Base-by-base conservation (phyloP, 2,113 vertebrate genomes). In the Gasterosteus aculeatus region DNA sequence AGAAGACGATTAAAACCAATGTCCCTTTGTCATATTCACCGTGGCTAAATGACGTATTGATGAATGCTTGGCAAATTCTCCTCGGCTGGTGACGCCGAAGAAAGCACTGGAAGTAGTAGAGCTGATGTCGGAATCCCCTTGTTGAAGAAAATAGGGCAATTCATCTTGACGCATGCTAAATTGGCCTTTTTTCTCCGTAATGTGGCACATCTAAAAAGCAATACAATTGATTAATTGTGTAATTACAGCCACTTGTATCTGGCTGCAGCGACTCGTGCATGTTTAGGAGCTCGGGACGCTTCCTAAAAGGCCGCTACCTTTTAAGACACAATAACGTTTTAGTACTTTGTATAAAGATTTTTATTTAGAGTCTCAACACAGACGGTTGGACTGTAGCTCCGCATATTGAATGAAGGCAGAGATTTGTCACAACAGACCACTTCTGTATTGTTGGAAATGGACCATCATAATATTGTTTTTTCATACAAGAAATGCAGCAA, bases 171-270 rank as follows among this genome's bases (percentile, higher is more conserved):
- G 86, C 80, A 33, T 82, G 66, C 78, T 84, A 85, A 86, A 88
- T 82, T 87, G 71, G 61, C 79, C 54, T 29, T 29, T 80, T 69
- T 75, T 72, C 85, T 77, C 80, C 81, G 83, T 87, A 75, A 76
- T 46, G 80, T 31, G 70, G 72, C 72, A 77, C 70, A 78, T 90
- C 77, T 65, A 62, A 74, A 84, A 90, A 89, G 81, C 85, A 85
- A 86, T 80, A 46, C 51, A 31, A 89, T 76, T 90, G 89, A 90
- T 92, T 88, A 87, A 89, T 89, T 75, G 82, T 80, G 75, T 81
- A 90, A 91, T 89, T 91, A 91, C 68, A 71, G 74, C 65, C 62
- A 66, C 64, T 77, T 73, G 75, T 77, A 76, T 84, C 77, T 72
- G 5, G 62, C 76, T 59, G 75, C 78, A 60, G 44, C 61, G 72